phyloP scores from a whole-genome alignment of 92 coral and sea anemone genomes.

The Paragorgia papillata region DNA sequence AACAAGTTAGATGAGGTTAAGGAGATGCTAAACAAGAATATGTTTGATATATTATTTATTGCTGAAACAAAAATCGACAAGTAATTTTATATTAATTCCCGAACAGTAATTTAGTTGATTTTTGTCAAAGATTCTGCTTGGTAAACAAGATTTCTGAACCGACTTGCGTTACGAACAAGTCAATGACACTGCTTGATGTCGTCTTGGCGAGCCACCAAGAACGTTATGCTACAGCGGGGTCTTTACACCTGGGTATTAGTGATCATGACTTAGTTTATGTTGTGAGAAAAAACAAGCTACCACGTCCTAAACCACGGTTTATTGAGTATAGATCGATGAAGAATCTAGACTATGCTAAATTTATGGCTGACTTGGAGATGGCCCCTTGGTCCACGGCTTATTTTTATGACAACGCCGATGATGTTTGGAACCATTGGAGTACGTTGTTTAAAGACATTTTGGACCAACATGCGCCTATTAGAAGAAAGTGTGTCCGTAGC shows the following conservation, averaged over 20 bases:
- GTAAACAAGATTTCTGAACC: no score
- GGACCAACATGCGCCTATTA: conserved; percentile 50
- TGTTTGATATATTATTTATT: conserved; percentile 38
- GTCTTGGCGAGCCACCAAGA: conserved; percentile 41
- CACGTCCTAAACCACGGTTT: conserved; percentile 15
- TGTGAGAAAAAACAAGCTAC: conserved; percentile 33
- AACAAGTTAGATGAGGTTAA: conserved; percentile 54
- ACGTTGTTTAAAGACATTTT: conserved; percentile 30
- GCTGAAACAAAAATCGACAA: no score
- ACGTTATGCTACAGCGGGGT: conserved; percentile 29
- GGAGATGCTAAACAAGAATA: conserved; percentile 33
- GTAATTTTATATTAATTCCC: neutral
- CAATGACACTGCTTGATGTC: conserved; percentile 46
- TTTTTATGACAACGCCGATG: conserved; percentile 26
- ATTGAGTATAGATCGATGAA: conserved; percentile 43
- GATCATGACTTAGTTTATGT: conserved; percentile 39
- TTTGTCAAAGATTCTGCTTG: no score
- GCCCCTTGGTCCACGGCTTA: conserved; percentile 49
- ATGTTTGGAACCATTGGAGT: conserved; percentile 20
- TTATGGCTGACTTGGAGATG: conserved; percentile 41
- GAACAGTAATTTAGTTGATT: no score
- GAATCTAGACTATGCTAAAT: conserved; percentile 25
- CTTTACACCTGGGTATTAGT: conserved; percentile 39
- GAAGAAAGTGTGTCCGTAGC: conserved; percentile 7
- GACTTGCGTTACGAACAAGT: neutral